These are phyloP conservation scores for Itoplectis maculator DNA, from an alignment of 2,888 invertebrate genomes.

Conservation along the genomic window DNA sequence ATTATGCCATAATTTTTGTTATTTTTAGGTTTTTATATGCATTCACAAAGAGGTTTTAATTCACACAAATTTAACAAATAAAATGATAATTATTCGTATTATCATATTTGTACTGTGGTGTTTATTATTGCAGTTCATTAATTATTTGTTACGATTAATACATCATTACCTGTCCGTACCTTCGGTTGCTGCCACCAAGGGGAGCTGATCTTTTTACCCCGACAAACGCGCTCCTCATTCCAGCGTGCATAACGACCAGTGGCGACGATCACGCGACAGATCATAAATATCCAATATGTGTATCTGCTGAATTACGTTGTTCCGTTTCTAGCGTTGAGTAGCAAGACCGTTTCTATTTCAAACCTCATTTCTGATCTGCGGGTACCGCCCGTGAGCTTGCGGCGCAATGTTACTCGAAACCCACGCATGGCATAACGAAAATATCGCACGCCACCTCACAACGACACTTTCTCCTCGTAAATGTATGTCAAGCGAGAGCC, in stretches of 20 bases:
- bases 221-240: conserved; percentile 80
- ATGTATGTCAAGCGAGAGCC: background rate
- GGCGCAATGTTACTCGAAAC: conserved; percentile 27
- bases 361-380: conserved; percentile 43
- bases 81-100: no score
- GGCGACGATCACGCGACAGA: conserved; percentile 17
- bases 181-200: conserved; percentile 70
- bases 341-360: conserved; percentile 34
- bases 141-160: conserved; percentile 49
- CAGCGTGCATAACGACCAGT: conserved; percentile 77
- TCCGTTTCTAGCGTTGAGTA: conserved; percentile 11
- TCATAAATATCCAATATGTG: conserved; percentile 45
- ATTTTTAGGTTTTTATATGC: no score
- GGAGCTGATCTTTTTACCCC: conserved; percentile 71
- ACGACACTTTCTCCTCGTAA: conserved; percentile 1
- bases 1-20: no score
- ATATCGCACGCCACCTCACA: conserved; percentile 1
- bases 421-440: conserved; percentile 20
- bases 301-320: conserved; percentile 48
- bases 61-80: no score
- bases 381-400: conserved; percentile 9
- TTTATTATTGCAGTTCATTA: no score
- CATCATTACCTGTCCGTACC: conserved; percentile 73
- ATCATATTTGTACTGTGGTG: no score
- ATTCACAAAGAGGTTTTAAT: no score